A percentile compares a stretch with the other conserved stretches of the same genome.
Evolutionary conservation across 2,888 invertebrate genomes (phyloP).

Genomic region (Lathronympha strigana): DNA sequence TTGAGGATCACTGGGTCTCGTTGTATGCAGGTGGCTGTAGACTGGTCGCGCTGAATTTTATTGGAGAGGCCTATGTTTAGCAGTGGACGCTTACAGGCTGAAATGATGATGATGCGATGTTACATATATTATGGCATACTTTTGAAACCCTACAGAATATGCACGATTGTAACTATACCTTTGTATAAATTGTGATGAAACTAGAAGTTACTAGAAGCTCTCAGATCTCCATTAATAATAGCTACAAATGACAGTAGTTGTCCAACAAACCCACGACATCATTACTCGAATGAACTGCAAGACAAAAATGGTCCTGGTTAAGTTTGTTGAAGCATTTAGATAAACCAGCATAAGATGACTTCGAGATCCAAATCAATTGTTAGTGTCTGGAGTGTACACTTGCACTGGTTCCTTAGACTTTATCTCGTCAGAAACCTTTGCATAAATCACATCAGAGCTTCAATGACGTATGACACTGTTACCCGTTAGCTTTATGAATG

Average conservation of each 20-base stretch:
- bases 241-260: constrained; percentile 11
- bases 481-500: constrained; percentile 2
- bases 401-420: neutral
- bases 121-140: too few relatives aligned
- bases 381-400: neutral
- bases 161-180: neutral
- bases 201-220: neutral
- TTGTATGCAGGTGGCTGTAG: too few relatives aligned
- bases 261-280: constrained; percentile 13
- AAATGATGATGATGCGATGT: too few relatives aligned
- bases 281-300: constrained; percentile 18
- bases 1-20: too few relatives aligned
- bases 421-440: neutral
- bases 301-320: neutral
- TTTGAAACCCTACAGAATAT: too few relatives aligned
- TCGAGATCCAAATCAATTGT: neutral
- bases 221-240: constrained; percentile 1
- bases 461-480: constrained; percentile 12
- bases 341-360: neutral
- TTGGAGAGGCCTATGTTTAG: too few relatives aligned
- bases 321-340: neutral
- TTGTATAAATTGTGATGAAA: too few relatives aligned
- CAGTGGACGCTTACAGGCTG: too few relatives aligned
- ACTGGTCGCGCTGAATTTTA: too few relatives aligned
- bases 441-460: constrained; percentile 17